Evolutionary conservation across 2,888 invertebrate species (phyloP).

Genomic region (Callyntrura sp.): DNA sequence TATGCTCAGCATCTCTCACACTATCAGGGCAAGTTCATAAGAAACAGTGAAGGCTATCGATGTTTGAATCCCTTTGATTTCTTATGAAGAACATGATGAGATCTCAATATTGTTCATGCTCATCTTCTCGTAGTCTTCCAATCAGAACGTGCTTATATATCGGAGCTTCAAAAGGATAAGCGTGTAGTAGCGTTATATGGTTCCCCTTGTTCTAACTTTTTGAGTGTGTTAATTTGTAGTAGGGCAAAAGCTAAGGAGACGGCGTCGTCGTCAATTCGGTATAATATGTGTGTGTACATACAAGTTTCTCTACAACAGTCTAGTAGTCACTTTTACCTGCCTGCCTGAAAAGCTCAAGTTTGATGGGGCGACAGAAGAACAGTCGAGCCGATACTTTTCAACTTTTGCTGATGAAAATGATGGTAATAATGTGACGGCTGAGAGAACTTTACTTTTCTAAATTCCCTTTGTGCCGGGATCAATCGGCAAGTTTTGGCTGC

Average conservation of each 20-base stretch:
- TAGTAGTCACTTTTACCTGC: slow-evolving; percentile 12
- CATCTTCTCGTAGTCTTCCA: slow-evolving; percentile 25
- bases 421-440: slow-evolving; percentile 72
- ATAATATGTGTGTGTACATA: too few relatives aligned
- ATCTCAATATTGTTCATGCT: slow-evolving; percentile 48
- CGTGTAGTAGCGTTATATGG: background rate
- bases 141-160: slow-evolving; percentile 26
- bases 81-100: slow-evolving; percentile 13
- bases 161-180: background rate
- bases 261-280: slow-evolving; percentile 64
- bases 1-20: background rate
- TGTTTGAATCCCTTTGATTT: slow-evolving; percentile 43
- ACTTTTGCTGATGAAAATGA: slow-evolving; percentile 60
- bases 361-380: slow-evolving; percentile 72
- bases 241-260: slow-evolving; percentile 58
- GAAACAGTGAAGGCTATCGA: background rate
- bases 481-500: background rate
- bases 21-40: background rate
- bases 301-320: slow-evolving; percentile 11
- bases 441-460: slow-evolving; percentile 43
- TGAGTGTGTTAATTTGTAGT: slow-evolving; percentile 34
- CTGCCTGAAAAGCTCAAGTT: slow-evolving; percentile 21
- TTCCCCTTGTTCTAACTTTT: slow-evolving; percentile 19
- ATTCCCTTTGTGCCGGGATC: background rate
- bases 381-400: slow-evolving; percentile 49